A percentile compares a stretch with the other conserved stretches of the same genome.
These are phyloP conservation scores for Diphyllodes magnificus DNA, from an alignment of 2,113 vertebrate genomes.

Conservation along the genomic window DNA sequence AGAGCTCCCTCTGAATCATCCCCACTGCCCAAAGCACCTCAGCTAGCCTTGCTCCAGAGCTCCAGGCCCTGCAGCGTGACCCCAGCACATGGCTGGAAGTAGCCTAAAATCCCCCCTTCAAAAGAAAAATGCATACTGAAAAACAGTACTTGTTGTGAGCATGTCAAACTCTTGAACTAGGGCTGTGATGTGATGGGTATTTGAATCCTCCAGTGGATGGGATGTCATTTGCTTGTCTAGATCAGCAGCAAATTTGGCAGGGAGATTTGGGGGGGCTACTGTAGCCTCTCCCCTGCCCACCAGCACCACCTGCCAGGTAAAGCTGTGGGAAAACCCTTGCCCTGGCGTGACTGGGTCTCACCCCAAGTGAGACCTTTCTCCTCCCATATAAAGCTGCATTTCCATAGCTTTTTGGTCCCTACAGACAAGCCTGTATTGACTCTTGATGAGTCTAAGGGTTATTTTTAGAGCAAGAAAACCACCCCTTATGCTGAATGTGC, in stretches of 20 bases:
- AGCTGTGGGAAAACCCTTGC: background rate
- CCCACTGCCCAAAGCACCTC: background rate
- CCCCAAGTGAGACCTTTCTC: background rate
- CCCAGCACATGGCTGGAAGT: background rate
- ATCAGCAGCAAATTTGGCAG: background rate
- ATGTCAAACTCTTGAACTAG: accelerated
- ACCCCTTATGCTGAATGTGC: background rate
- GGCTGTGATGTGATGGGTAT: background rate
- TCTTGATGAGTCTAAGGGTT: background rate
- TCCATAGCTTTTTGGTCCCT: background rate
- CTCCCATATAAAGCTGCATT: background rate
- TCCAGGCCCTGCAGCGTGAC: background rate
- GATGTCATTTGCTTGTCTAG: background rate
- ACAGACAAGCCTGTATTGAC: background rate
- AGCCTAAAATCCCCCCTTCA: background rate
- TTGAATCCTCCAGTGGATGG: background rate
- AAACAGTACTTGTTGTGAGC: background rate
- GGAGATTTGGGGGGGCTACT: background rate
- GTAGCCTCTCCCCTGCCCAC: background rate
- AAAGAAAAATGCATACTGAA: background rate
- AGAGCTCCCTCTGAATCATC: background rate
- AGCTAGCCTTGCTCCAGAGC: background rate
- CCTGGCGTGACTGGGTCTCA: accelerated
- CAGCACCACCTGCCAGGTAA: background rate
- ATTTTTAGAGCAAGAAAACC: background rate